Evolutionary conservation across 1,140 invertebrate genomes (phyloP).

Genomic region (Cyclina sinensis): DNA sequence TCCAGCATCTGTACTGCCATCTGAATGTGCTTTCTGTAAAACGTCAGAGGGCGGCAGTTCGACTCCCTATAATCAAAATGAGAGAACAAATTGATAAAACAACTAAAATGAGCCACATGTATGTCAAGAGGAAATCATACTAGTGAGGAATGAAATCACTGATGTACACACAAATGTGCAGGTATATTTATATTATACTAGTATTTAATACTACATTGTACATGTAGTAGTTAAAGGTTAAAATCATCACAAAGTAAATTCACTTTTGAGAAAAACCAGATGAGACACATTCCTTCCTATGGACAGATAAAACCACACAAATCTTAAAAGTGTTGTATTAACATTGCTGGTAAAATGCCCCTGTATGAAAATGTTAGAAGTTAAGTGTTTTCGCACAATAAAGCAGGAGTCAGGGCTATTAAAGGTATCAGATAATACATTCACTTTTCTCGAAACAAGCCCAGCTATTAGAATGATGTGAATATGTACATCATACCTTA

Average conservation of each 20-base stretch:
- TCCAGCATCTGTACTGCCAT: no score
- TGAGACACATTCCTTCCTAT: slow-evolving; percentile 8
- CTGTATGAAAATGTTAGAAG: slow-evolving; percentile 15
- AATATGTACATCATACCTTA: slow-evolving; percentile 34
- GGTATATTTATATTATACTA: slow-evolving; percentile 11
- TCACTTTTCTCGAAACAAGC: not conserved
- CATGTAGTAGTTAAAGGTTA: no score
- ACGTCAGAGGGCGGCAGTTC: no score
- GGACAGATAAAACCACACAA: slow-evolving; percentile 9
- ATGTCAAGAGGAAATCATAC: not conserved
- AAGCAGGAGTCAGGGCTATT: slow-evolving; percentile 13
- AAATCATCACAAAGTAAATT: slow-evolving; percentile 31
- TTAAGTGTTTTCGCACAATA: slow-evolving; percentile 16
- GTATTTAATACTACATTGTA: no score
- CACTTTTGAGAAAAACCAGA: slow-evolving; percentile 18
- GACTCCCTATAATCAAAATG: not conserved
- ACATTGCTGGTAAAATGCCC: slow-evolving; percentile 20
- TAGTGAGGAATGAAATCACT: not conserved
- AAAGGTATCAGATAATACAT: slow-evolving; percentile 31
- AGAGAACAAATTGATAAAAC: not conserved
- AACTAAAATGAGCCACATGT: not conserved
- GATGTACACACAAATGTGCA: not conserved
- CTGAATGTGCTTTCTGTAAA: no score
- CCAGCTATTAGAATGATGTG: slow-evolving; percentile 17
- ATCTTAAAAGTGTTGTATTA: not conserved